A percentile compares a stretch with the other conserved stretches of the same genome.
These are phyloP conservation scores for Turnix velox DNA, from an alignment of 2,113 vertebrate genomes.

Conservation along the genomic window DNA sequence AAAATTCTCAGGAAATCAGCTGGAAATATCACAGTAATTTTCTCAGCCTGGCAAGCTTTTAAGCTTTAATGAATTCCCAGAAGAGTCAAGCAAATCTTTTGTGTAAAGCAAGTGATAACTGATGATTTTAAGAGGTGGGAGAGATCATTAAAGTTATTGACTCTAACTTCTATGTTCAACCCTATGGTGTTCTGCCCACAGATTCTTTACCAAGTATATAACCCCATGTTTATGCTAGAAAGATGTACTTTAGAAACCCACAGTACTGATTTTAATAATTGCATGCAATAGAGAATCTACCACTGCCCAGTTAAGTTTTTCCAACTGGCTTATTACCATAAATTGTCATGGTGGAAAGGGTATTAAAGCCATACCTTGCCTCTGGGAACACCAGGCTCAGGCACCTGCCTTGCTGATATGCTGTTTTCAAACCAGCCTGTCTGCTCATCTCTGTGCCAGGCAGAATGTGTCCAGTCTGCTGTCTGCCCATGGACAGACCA, in stretches of 20 bases:
- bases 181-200: background rate
- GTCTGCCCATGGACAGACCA: fast-evolving
- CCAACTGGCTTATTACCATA: background rate
- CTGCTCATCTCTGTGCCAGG: background rate
- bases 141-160: background rate
- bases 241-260: background rate
- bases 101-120: background rate
- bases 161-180: background rate
- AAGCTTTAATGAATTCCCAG: background rate
- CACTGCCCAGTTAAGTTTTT: background rate
- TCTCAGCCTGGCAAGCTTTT: background rate
- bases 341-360: background rate
- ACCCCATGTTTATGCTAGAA: background rate
- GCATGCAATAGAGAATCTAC: background rate
- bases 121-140: background rate
- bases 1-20: background rate
- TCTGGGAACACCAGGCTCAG: background rate
- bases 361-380: background rate
- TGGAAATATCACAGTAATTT: background rate
- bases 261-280: background rate
- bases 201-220: background rate
- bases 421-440: background rate
- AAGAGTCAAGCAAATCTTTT: background rate
- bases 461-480: background rate
- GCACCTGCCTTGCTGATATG: background rate